Base-by-base conservation (phyloP, 37 sponge, comb jelly and placozoan genomes). In the Cliona cf. orientalis region DNA sequence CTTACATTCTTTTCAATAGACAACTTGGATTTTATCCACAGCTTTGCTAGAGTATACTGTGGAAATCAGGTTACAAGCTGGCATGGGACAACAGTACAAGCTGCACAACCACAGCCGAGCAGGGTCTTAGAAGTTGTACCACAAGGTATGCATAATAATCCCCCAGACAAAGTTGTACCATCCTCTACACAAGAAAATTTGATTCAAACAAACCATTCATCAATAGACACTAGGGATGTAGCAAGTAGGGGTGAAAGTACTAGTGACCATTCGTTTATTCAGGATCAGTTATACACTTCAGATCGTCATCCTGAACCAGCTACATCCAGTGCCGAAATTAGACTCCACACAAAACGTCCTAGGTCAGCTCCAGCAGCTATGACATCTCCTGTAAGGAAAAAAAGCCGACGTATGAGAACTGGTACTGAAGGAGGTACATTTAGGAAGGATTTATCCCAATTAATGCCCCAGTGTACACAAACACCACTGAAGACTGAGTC, bases 51-150 rank as follows among this genome's bases (percentile, higher is more conserved):
- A 37, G 66, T 64, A 3, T 78, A 45, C 35, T 5, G 49, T 29
- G 79, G 79, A 3, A 78, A 37, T 14, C 43, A 38, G 11, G 23
- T 21, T 6, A 42, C 26, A 7, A 63, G 66, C 26, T 78, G 79
- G 76, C 76, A 75, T 75, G 76, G 76, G 11, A 75, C 76, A 25
- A 58, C 76, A 58, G 61, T 75, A 21, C 79, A 78, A 40, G 22
- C 33, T 29, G 79, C 64, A 23, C 65, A 78, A 28, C 79, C 79
- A n/a, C 42, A 45, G 14, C 79, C 79, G 42, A 58, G 55, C 19
- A 7, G 23, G 5, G 4, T 36, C 5, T n/a, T n/a, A n/a, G n/a
- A n/a, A n/a, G n/a, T n/a, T n/a, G n/a, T n/a, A n/a, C n/a, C n/a
- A n/a, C n/a, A n/a, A n/a, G n/a, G n/a, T n/a, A n/a, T n/a, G n/a